Percentiles rank a stretch among this genome's conserved stretches.
phyloP scores from a whole-genome alignment of 2,888 invertebrate genomes.

The Pomacea canaliculata region DNA sequence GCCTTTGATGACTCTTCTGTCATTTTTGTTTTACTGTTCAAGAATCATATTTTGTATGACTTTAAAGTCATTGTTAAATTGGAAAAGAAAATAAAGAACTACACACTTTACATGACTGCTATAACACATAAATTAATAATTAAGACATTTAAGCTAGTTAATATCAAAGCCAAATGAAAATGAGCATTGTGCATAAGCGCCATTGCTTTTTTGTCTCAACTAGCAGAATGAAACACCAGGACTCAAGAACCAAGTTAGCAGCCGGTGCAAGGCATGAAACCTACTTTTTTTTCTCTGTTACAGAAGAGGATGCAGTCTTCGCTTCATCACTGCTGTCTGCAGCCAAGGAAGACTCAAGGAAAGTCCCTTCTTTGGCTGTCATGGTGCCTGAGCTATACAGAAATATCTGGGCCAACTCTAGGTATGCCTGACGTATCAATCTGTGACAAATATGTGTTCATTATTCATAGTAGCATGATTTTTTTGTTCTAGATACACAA shows the following conservation, averaged over 20 bases:
- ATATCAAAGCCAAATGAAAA: too few species aligned
- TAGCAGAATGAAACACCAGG: too few species aligned
- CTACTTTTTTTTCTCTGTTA: constrained; percentile 17
- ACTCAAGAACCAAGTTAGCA: too few species aligned
- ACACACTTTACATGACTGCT: neutral
- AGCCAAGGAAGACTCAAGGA: constrained; percentile 36
- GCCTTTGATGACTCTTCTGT: constrained; percentile 19
- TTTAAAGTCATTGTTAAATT: neutral
- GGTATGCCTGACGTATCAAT: constrained; percentile 65
- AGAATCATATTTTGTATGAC: too few species aligned
- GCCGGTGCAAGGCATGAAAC: too few species aligned
- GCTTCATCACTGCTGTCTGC: constrained; percentile 37
- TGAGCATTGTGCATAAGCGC: too few species aligned
- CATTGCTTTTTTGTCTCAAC: too few species aligned
- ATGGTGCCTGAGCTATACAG: constrained; percentile 56
- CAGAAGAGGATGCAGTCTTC: constrained; percentile 20
- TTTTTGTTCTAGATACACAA: too few species aligned
- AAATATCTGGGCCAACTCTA: constrained; percentile 66
- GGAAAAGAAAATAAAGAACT: constrained; percentile 1
- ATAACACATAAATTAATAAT: neutral
- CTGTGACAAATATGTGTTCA: constrained; percentile 39
- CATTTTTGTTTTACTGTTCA: neutral
- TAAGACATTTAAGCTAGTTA: too few species aligned
- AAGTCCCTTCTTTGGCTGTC: constrained; percentile 42
- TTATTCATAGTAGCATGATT: too few species aligned